Percentiles rank a stretch among this genome's conserved stretches.
Conservation (phyloP, 2,888 invertebrate genomes). For the Napeogenes inachia region DNA sequence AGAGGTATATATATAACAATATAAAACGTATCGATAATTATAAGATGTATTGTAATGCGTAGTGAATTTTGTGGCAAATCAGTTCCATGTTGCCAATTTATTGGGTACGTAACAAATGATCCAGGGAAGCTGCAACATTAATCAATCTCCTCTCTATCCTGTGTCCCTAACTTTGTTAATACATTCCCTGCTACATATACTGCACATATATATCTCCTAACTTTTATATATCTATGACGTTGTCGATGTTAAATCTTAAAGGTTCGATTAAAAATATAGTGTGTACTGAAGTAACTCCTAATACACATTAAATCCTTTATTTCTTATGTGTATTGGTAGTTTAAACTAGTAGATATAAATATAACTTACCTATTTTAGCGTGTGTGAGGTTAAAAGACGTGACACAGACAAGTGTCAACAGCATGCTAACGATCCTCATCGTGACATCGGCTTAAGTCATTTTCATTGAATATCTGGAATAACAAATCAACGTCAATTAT, state of each 20-base stretch:
- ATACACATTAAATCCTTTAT: background rate
- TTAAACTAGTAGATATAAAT: background rate
- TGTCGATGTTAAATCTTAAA: too few relatives aligned
- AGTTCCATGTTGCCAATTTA: conserved; percentile 6
- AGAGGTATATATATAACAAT: too few relatives aligned
- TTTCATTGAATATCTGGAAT: conserved; percentile 33
- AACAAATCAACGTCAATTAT: conserved; percentile 10
- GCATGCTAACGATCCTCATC: conserved; percentile 65
- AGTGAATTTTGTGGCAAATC: background rate
- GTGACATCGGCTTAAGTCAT: conserved; percentile 59
- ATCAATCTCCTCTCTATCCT: conserved; percentile 3
- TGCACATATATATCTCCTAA: background rate
- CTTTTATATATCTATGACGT: too few relatives aligned
- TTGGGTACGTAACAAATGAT: conserved; percentile 2
- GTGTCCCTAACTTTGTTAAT: conserved; percentile 1
- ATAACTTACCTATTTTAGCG: conserved; percentile 69
- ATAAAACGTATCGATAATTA: too few relatives aligned
- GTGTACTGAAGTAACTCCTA: too few relatives aligned
- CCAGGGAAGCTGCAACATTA: conserved; percentile 1
- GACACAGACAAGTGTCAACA: conserved; percentile 67
- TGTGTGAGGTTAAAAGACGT: conserved; percentile 69
- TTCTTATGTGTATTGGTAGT: background rate
- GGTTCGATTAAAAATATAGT: too few relatives aligned
- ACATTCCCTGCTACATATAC: background rate
- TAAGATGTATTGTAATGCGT: background rate